Evolutionary conservation across 53 echinoderm and acorn worm genomes (phyloP).

Genomic region (Zoroaster sp.): DNA sequence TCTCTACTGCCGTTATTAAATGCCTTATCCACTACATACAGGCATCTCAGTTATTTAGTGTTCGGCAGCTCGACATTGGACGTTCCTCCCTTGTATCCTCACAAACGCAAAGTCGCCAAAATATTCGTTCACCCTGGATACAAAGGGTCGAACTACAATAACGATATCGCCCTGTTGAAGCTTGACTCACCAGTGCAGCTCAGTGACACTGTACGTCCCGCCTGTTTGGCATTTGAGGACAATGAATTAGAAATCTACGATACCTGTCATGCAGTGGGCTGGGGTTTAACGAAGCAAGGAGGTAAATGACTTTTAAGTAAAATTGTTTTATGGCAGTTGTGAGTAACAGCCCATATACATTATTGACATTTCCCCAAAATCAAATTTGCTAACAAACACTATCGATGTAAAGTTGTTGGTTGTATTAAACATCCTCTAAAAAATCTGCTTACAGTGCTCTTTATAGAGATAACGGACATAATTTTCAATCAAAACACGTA

Average conservation of each 20-base stretch:
- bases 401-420: too few relatives aligned
- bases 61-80: conserved; percentile 7
- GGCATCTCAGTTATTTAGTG: neutral
- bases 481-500: too few relatives aligned
- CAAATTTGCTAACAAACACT: too few relatives aligned
- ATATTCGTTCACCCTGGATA: neutral
- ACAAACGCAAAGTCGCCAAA: neutral
- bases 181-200: neutral
- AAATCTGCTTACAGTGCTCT: too few relatives aligned
- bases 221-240: neutral
- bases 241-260: neutral
- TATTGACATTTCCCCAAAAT: too few relatives aligned
- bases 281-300: neutral
- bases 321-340: too few relatives aligned
- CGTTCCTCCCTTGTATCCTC: neutral
- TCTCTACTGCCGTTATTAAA: too few relatives aligned
- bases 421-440: too few relatives aligned
- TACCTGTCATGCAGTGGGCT: conserved; percentile 1
- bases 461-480: too few relatives aligned
- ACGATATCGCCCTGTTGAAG: neutral
- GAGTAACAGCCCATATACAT: too few relatives aligned
- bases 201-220: neutral
- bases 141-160: neutral
- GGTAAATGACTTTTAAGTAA: neutral
- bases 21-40: too few relatives aligned